Evolutionary conservation across 2,113 vertebrate species (phyloP), one percentile per base, ranked within the genome.

Genomic region (Cinclus cinclus): DNA sequence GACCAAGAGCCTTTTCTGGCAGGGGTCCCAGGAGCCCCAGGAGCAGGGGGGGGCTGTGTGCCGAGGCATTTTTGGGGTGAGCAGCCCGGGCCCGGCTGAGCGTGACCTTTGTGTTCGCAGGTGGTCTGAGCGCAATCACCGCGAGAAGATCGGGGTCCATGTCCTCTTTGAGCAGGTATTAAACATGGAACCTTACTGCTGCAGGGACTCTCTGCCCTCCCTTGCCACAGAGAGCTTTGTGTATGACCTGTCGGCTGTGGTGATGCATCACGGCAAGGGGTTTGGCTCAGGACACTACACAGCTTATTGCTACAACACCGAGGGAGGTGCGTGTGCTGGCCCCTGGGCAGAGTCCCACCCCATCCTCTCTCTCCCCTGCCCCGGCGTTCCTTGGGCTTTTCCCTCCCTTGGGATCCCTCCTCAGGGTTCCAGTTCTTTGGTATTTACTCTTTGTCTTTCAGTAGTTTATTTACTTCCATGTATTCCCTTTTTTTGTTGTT

Each of bases 261-360:
- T 99, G 96, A 99, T 99, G 99, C 99, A 99, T 96, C 99, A 99
- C 91, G 99, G 99, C 70, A 99, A 99, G 98, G 99, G 99, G 92
- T 99, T 99, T 89, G 99, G 99, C 99, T 99, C 99, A 98, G 99
- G 99, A 98, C 99, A 99, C 98, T 99, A 99, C 98, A 99, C 99
- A 89, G 99, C 99, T 97, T 99, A 99, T 98, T 99, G 99, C 98
- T 99, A 99, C 98, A 99, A 99, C 97, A 99, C 99, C n/a, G 99
- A 99, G 98, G 99, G 99, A 98, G 99, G 99, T 99, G 98, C 98
- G 99, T 98, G 97, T 87, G 96, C 97, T 94, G 95, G 35, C 8
- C 35, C 35, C 35, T 8, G 35, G 35, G 35, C 35, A 37, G 35
- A 37, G 8, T 37, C 41, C 41, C 12, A 14, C 13, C 41, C 41